phyloP scores from a whole-genome alignment of 2,113 vertebrate genomes.

The Probosciger aterrimus region DNA sequence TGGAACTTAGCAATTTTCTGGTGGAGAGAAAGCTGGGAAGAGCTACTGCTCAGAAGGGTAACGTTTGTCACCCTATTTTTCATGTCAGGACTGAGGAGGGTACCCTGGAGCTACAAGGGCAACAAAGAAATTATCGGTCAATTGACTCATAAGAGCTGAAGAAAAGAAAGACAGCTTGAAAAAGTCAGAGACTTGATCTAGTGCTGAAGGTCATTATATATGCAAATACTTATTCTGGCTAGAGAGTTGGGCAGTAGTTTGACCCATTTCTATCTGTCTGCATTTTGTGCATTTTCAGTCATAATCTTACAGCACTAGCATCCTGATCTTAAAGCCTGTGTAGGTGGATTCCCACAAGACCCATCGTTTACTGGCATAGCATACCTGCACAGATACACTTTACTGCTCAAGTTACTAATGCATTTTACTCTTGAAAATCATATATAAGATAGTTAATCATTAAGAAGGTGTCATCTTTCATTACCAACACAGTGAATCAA shows the following conservation, averaged over 20 bases:
- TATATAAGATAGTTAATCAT: background rate
- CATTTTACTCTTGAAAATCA: background rate
- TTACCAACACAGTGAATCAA: background rate
- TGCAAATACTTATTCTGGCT: background rate
- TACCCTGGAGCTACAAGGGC: background rate
- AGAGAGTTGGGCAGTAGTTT: background rate
- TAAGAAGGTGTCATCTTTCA: background rate
- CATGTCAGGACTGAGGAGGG: background rate
- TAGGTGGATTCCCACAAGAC: background rate
- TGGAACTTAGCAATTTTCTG: background rate
- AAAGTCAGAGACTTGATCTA: background rate
- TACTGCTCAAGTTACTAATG: background rate
- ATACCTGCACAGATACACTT: background rate
- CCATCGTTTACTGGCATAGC: background rate
- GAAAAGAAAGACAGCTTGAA: background rate
- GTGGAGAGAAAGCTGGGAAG: background rate
- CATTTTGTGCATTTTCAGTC: background rate
- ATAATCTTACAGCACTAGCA: background rate
- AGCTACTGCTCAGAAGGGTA: background rate
- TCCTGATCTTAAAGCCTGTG: background rate
- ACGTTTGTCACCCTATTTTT: background rate
- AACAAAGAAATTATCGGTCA: background rate
- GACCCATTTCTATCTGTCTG: background rate
- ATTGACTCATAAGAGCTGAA: background rate
- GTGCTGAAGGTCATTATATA: background rate